Conservation (phyloP, 1,140 invertebrate genomes). For the Neuroterus valhalla region DNA sequence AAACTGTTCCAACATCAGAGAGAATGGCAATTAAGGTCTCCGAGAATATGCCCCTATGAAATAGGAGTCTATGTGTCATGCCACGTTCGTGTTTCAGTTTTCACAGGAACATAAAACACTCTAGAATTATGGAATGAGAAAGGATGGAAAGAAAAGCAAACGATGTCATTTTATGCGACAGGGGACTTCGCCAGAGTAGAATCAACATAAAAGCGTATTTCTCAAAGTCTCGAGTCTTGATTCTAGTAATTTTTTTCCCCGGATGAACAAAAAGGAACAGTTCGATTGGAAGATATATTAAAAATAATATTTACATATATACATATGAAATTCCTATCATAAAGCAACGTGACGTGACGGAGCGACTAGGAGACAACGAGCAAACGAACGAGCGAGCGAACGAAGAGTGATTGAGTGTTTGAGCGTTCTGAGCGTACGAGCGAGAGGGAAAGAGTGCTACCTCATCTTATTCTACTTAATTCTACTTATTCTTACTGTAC, state of each 20-base stretch:
- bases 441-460: too few relatives aligned
- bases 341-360: too few relatives aligned
- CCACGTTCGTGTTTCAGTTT: constrained; percentile 14
- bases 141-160: not conserved
- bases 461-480: too few relatives aligned
- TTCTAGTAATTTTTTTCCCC: not conserved
- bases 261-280: not conserved
- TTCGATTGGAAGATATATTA: too few relatives aligned
- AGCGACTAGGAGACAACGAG: too few relatives aligned
- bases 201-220: constrained; percentile 27
- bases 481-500: too few relatives aligned
- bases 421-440: too few relatives aligned
- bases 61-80: not conserved
- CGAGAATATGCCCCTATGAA: not conserved
- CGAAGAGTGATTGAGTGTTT: too few relatives aligned
- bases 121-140: constrained; percentile 16
- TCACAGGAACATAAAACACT: not conserved
- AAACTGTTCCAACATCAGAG: constrained; percentile 2
- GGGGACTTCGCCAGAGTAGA: not conserved
- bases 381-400: too few relatives aligned
- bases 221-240: constrained; percentile 1
- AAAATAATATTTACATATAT: too few relatives aligned
- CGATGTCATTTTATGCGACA: constrained; percentile 11
- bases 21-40: constrained; percentile 6
- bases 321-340: too few relatives aligned